A percentile compares a stretch with the other conserved stretches of the same genome.
Conservation (phyloP, 2,888 invertebrate genomes). For the Homarus gammarus region DNA sequence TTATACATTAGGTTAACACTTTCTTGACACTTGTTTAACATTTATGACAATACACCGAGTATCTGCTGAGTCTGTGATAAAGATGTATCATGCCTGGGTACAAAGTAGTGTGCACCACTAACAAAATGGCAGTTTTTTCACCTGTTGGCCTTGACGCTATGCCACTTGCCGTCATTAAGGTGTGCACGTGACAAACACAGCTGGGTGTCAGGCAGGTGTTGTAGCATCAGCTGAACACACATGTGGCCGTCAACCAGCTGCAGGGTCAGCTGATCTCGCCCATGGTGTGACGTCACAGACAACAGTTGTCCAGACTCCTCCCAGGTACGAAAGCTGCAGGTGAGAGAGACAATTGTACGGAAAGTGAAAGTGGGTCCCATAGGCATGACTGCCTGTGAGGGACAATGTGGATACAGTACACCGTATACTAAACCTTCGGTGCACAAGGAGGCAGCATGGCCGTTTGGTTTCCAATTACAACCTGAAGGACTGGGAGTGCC, state of each 20-base stretch:
- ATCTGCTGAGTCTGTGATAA: neutral
- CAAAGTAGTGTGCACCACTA: neutral
- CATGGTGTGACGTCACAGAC: constrained; percentile 61
- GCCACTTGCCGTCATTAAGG: constrained; percentile 69
- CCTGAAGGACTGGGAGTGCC: too few species aligned
- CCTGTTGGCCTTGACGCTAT: constrained; percentile 60
- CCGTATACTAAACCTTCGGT: too few species aligned
- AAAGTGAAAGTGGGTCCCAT: too few species aligned
- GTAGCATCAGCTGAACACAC: constrained; percentile 57
- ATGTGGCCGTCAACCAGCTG: constrained; percentile 61
- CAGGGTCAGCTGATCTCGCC: constrained; percentile 55
- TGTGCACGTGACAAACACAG: constrained; percentile 53
- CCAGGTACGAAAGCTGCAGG: constrained; percentile 66
- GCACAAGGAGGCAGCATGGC: too few species aligned
- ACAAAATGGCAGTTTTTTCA: constrained; percentile 34
- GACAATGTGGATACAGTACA: too few species aligned
- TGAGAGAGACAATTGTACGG: too few species aligned
- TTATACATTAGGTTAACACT: neutral
- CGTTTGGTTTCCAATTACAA: too few species aligned
- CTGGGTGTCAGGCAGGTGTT: constrained; percentile 19
- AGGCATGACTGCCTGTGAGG: too few species aligned
- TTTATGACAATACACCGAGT: neutral
- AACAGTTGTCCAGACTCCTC: constrained; percentile 64
- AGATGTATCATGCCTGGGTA: neutral
- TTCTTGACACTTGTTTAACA: neutral